Percentiles rank a stretch among this genome's conserved stretches.
Conservation (phyloP, 2,797 vertebrate genomes). For the Phoxinus dragarum region DNA sequence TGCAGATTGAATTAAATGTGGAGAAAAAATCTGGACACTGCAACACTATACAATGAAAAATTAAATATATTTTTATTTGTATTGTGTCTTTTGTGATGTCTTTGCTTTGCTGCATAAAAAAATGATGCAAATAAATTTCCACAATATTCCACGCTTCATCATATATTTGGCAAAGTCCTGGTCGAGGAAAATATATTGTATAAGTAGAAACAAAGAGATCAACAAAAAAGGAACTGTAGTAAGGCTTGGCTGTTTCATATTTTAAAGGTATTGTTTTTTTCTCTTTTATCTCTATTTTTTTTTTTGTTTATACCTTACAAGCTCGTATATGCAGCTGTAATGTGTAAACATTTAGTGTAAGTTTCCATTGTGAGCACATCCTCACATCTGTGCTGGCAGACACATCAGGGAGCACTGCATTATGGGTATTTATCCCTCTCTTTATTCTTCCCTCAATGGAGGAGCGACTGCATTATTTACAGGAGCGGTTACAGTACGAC, state of each 20-base stretch:
- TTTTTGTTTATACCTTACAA: background rate
- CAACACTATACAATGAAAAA: background rate
- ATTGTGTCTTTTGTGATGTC: background rate
- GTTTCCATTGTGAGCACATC: background rate
- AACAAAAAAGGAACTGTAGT: background rate
- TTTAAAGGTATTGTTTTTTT: background rate
- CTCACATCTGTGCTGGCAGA: slow-evolving; percentile 36
- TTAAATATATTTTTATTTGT: too few species aligned
- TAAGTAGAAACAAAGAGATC: background rate
- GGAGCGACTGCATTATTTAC: slow-evolving; percentile 65
- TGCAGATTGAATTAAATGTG: background rate
- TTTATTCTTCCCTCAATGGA: slow-evolving; percentile 56
- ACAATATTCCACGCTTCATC: background rate
- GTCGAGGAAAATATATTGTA: background rate
- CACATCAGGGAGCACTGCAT: slow-evolving; percentile 45
- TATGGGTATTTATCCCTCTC: slow-evolving; percentile 61
- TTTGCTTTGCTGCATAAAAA: background rate
- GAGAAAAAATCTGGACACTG: background rate
- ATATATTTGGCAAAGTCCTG: background rate
- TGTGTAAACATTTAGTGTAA: background rate
- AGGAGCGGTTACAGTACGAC: slow-evolving; percentile 62
- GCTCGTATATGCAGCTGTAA: background rate
- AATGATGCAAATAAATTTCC: background rate
- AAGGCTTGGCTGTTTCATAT: background rate
- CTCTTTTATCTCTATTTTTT: background rate